Evolutionary conservation across 2,113 vertebrate genomes (phyloP).

Genomic region (Physeter macrocephalus): DNA sequence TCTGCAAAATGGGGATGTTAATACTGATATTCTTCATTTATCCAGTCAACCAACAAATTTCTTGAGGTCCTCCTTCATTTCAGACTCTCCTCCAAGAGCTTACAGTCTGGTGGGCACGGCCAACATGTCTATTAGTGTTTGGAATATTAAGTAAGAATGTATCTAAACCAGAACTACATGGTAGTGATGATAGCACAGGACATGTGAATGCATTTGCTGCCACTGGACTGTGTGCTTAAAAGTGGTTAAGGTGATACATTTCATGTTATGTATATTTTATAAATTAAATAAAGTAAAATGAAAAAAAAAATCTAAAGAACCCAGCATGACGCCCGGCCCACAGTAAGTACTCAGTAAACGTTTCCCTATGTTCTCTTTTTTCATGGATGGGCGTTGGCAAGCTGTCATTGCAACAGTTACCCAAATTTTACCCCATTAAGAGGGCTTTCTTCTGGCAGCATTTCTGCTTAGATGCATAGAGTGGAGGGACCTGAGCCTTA

Average conservation of each 20-base stretch:
- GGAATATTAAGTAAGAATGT: neutral
- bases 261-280: neutral
- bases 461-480: neutral
- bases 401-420: neutral
- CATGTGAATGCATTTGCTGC: neutral
- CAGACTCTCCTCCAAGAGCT: neutral
- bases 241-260: neutral
- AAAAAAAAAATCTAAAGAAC: neutral
- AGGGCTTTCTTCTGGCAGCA: neutral
- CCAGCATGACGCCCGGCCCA: neutral
- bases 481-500: neutral
- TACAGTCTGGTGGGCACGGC: neutral
- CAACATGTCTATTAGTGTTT: neutral
- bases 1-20: neutral
- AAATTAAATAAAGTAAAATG: neutral
- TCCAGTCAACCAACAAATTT: neutral
- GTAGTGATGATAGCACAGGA: too few relatives aligned
- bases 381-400: neutral
- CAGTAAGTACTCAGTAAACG: neutral
- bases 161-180: neutral
- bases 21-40: neutral
- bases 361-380: neutral
- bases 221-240: neutral
- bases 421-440: neutral
- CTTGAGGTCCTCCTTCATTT: neutral